Evolutionary conservation across 1,140 invertebrate species (phyloP), one percentile per base, ranked within the genome.

Genomic region (Procambarus virginalis): DNA sequence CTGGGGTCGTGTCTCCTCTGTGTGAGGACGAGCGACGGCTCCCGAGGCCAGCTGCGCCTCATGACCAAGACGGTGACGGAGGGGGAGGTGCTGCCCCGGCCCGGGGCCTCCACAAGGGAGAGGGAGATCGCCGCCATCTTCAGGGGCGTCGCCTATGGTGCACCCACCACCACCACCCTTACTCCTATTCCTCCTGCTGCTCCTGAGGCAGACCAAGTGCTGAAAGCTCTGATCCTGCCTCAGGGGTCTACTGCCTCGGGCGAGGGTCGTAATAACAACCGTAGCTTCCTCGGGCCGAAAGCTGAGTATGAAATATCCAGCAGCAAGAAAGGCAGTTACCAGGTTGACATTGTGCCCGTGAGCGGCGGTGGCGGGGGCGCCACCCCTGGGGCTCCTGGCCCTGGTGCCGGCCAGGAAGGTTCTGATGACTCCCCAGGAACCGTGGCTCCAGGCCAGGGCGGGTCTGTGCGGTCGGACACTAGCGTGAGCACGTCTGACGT

Each of bases 71-170:
- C 79, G 80, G 86, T 10, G 22, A 64, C 17, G 48, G 81, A 83
- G 82, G 87, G 55, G 20, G 87, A 89, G 46, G 49, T 58, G 17
- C 73, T 84, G n/a, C 87, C 81, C 55, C 81, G 87, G 34, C 80
- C 79, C 46, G 87, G 81, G 2, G 75, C 87, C 46, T 75, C 87
- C 75, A 89, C 82, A 5, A 77, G 81, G 51, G 87, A 89, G 81
- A 89, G 70, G 22, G 87, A 89, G 80, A 89, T 89, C 48, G 87
- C 87, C 0, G 87, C 87, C 73, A 84, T 89, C 73, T 89, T 89
- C 87, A 55, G 87, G 46, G 87, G 87, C 34, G 87, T 89, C 46
- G 87, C 87, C 48, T 89, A 89, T 20, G 87, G 87, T 2, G 87
- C 87, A 55, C 58, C 81, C 48, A 82, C 78, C 77, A 88, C 79